Conservation (phyloP, 2,797 vertebrate species). For the Coracias cyanogaster region DNA sequence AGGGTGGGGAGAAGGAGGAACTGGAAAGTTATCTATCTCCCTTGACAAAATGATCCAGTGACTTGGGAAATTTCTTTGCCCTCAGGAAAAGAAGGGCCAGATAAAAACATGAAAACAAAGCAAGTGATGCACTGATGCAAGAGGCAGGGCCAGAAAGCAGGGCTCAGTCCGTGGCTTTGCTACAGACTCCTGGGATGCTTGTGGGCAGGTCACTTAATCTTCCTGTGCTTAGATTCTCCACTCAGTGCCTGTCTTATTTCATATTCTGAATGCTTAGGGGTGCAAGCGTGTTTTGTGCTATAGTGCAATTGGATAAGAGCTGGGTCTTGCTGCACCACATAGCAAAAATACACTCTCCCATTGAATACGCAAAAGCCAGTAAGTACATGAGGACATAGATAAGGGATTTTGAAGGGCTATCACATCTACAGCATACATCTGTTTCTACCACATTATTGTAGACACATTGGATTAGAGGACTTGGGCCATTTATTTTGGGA, state of each 20-base stretch:
- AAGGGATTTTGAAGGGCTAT: neutral
- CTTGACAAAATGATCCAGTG: constrained; percentile 60
- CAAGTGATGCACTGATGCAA: constrained; percentile 38
- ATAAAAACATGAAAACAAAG: constrained; percentile 58
- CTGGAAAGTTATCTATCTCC: constrained; percentile 58
- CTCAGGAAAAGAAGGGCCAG: constrained; percentile 4
- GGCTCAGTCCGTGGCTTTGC: neutral
- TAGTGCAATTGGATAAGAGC: neutral
- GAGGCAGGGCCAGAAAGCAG: neutral
- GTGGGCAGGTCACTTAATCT: constrained; percentile 14
- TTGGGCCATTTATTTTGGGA: neutral
- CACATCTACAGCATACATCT: neutral
- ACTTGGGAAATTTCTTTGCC: constrained; percentile 50
- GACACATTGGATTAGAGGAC: neutral
- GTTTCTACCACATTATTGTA: neutral
- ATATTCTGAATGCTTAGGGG: neutral
- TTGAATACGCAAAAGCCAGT: neutral
- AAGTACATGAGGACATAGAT: neutral
- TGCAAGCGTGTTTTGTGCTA: neutral
- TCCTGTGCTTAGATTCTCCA: neutral
- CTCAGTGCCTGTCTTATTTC: neutral
- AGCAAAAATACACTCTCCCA: neutral
- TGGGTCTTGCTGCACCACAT: neutral
- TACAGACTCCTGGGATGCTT: neutral
- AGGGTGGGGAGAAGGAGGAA: constrained; percentile 41